These are phyloP conservation scores for Alloplasta piceator DNA, from an alignment of 2,888 invertebrate genomes.

Conservation along the genomic window DNA sequence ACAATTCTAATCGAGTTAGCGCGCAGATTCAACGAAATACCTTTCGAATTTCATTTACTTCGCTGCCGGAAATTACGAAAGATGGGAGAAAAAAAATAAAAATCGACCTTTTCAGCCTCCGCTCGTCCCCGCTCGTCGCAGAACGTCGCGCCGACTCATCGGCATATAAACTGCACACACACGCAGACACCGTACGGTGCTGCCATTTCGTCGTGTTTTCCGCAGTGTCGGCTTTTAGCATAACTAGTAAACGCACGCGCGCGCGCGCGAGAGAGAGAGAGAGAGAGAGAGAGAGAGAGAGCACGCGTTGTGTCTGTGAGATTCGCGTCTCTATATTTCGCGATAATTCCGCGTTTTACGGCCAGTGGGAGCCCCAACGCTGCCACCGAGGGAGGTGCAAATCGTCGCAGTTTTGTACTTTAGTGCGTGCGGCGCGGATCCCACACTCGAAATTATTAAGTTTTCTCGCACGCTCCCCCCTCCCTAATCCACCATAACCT, in stretches of 20 bases:
- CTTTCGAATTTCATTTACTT: no score
- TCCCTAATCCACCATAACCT: not conserved
- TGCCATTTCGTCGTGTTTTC: slow-evolving; percentile 30
- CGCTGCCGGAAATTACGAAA: slow-evolving; percentile 6
- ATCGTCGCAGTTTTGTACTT: slow-evolving; percentile 68
- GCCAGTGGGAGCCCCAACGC: slow-evolving; percentile 53
- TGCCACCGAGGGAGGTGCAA: slow-evolving; percentile 10
- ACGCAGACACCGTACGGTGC: slow-evolving; percentile 27
- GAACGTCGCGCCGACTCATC: not conserved
- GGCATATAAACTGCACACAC: no score
- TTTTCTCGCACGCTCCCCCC: not conserved
- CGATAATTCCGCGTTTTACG: slow-evolving; percentile 52
- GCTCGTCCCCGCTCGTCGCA: not conserved
- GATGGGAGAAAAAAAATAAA: not conserved
- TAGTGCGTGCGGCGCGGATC: slow-evolving; percentile 67
- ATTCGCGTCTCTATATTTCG: slow-evolving; percentile 30
- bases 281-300: no score
- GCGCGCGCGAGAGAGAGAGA: no score
- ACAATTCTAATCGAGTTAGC: slow-evolving; percentile 51
- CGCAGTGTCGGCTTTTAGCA: slow-evolving; percentile 17
- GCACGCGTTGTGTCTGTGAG: not conserved
- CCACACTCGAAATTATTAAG: slow-evolving; percentile 46
- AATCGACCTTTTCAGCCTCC: slow-evolving; percentile 14
- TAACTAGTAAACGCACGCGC: not conserved
- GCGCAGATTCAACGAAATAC: slow-evolving; percentile 24